Conservation (phyloP, 2,888 invertebrate genomes). For the Drosophila macrospina region DNA sequence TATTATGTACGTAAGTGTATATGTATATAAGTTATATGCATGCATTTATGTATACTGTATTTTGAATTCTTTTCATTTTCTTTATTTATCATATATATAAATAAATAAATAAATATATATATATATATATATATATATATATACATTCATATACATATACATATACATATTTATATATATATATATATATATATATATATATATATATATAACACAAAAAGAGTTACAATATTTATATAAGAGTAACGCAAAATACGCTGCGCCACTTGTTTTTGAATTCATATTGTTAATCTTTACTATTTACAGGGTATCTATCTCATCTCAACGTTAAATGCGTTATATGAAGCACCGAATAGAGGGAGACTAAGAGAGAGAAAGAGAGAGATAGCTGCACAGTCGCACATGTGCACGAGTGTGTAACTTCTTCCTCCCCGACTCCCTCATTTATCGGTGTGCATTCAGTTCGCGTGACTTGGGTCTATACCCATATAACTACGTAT, state of each 20-base stretch:
- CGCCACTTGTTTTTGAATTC: not conserved
- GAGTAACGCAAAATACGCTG: slow-evolving; percentile 33
- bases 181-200: slow-evolving; percentile 13
- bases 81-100: slow-evolving; percentile 13
- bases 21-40: slow-evolving; percentile 24
- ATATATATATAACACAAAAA: slow-evolving; percentile 52
- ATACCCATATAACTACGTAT: slow-evolving; percentile 15
- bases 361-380: not conserved
- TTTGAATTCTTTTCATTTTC: not conserved
- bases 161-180: slow-evolving; percentile 4
- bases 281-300: slow-evolving; percentile 26
- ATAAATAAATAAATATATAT: slow-evolving; percentile 6
- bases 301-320: slow-evolving; percentile 43
- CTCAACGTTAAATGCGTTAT: slow-evolving; percentile 26
- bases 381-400: slow-evolving; percentile 1
- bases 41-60: slow-evolving; percentile 16
- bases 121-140: slow-evolving; percentile 10
- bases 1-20: slow-evolving; percentile 16
- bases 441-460: slow-evolving; percentile 5
- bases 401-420: not conserved
- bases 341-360: slow-evolving; percentile 2
- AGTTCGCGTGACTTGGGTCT: not conserved
- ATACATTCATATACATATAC: slow-evolving; percentile 22
- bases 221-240: slow-evolving; percentile 77
- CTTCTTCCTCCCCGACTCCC: no score